A percentile compares a stretch with the other conserved stretches of the same genome.
phyloP scores from a whole-genome alignment of 1,140 invertebrate species.

The Zaprionus inermis region DNA sequence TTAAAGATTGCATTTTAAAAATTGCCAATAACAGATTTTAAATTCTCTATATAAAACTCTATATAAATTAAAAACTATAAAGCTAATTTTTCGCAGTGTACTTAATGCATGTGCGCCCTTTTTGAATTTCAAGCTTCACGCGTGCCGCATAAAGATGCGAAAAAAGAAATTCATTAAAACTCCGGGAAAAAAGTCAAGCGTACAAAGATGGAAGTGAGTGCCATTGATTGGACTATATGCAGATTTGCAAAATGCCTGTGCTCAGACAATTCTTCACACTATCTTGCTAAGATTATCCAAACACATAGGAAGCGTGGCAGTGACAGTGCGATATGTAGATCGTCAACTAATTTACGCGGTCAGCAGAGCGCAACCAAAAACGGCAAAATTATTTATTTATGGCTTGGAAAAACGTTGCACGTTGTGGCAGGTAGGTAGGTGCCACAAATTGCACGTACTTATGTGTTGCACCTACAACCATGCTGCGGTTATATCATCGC shows the following conservation, averaged over 20 bases:
- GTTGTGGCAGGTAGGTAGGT: conserved; percentile 30
- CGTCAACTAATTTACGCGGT: conserved; percentile 11
- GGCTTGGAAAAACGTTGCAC: conserved; percentile 20
- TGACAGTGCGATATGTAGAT: not conserved
- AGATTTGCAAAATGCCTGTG: not conserved
- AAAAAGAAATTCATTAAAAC: conserved; percentile 60
- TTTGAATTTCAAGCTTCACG: conserved; percentile 63
- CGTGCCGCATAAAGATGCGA: conserved; percentile 60
- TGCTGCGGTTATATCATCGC: conserved; percentile 56
- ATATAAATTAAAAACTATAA: not conserved
- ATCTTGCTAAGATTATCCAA: conserved; percentile 19
- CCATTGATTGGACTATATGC: conserved; percentile 30
- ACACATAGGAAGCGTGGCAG: not conserved
- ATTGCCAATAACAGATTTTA: too few relatives aligned
- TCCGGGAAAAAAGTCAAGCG: conserved; percentile 4
- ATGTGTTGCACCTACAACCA: conserved; percentile 10
- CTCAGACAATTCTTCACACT: not conserved
- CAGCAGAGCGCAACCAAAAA: conserved; percentile 39
- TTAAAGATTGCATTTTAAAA: too few relatives aligned
- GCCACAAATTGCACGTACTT: conserved; percentile 33
- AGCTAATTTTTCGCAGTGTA: conserved; percentile 6
- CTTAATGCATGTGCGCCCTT: conserved; percentile 11
- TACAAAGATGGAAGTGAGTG: not conserved
- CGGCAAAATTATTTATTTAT: conserved; percentile 45
- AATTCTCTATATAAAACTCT: not conserved